Conservation (phyloP, 2,113 vertebrate species). For the Pelodiscus sinensis region DNA sequence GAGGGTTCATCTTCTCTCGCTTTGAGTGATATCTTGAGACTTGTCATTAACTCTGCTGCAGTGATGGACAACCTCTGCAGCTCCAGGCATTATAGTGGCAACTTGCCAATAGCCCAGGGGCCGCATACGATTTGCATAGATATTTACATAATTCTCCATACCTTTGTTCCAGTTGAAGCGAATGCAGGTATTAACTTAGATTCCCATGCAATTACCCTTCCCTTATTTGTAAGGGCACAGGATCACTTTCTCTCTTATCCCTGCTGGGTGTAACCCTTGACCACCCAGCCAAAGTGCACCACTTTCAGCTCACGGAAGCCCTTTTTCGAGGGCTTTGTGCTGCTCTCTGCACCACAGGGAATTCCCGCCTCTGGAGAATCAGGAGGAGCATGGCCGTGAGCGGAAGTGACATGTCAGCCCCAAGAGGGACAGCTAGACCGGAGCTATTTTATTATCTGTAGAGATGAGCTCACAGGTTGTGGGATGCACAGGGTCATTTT, state of each 20-base stretch:
- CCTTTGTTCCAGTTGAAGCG: neutral
- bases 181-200: neutral
- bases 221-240: neutral
- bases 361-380: neutral
- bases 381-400: neutral
- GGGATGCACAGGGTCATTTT: neutral
- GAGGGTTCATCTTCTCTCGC: neutral
- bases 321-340: neutral
- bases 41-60: neutral
- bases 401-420: neutral
- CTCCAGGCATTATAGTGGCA: neutral
- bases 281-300: neutral
- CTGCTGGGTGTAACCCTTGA: neutral
- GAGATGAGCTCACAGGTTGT: fast-evolving
- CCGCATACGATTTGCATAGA: neutral
- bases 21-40: neutral
- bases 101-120: neutral
- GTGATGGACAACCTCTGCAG: neutral
- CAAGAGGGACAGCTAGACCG: fast-evolving
- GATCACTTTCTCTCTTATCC: neutral
- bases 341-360: neutral
- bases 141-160: neutral
- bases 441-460: neutral
- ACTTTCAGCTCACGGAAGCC: neutral
- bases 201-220: neutral